phyloP scores from a whole-genome alignment of 2,797 vertebrate genomes.

The Protonibea diacanthus region DNA sequence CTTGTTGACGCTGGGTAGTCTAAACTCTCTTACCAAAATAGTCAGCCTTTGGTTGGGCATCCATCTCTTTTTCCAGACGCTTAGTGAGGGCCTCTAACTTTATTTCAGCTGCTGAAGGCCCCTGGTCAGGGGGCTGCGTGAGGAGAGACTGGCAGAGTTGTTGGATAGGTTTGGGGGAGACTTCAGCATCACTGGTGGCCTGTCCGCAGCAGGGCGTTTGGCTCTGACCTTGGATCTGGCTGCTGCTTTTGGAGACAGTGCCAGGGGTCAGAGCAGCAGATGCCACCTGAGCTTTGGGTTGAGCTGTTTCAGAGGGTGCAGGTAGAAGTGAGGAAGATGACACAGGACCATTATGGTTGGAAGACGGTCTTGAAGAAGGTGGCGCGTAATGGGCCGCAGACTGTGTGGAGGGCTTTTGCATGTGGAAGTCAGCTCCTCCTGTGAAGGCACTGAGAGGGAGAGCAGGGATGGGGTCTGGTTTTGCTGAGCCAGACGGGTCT shows the following conservation, averaged over 20 bases:
- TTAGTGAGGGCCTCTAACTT: constrained; percentile 95
- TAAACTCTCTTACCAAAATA: constrained; percentile 93
- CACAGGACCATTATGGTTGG: constrained; percentile 59
- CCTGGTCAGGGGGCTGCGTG: constrained; percentile 80
- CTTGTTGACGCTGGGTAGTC: constrained; percentile 36
- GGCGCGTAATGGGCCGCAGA: constrained; percentile 39
- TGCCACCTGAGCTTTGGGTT: constrained; percentile 51
- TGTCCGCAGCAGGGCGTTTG: constrained; percentile 49
- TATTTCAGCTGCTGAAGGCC: constrained; percentile 89
- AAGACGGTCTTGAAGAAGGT: constrained; percentile 47
- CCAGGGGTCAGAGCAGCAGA: constrained; percentile 37
- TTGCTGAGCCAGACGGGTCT: constrained; percentile 46
- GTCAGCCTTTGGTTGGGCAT: constrained; percentile 91
- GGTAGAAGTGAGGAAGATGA: constrained; percentile 28
- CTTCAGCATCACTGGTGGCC: constrained; percentile 65
- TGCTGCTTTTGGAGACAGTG: constrained; percentile 55
- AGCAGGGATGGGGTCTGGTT: constrained; percentile 67
- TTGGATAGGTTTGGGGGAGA: constrained; percentile 76
- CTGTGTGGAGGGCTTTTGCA: constrained; percentile 60
- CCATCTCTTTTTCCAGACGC: constrained; percentile 95
- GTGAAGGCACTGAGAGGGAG: constrained; percentile 77
- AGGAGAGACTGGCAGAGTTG: constrained; percentile 86
- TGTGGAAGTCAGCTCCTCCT: constrained; percentile 66
- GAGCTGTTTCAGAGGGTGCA: constrained; percentile 54
- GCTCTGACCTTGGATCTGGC: constrained; percentile 57